These are phyloP conservation scores for Drosophila chauvacae DNA, from an alignment of 1,140 invertebrate species.

Conservation along the genomic window DNA sequence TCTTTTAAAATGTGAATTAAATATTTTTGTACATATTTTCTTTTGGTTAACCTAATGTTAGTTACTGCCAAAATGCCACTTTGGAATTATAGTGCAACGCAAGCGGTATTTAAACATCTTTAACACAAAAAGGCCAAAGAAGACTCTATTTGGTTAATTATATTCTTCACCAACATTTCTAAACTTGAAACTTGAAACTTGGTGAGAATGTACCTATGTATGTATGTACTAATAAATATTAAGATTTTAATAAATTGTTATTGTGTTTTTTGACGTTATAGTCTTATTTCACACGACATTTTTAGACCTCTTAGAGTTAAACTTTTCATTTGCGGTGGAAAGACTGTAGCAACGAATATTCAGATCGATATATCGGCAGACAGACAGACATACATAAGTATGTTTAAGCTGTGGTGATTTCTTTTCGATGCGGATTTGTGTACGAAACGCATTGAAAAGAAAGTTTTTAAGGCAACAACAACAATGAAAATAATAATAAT, in stretches of 20 bases:
- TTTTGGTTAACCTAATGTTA: no score
- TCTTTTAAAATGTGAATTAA: not conserved
- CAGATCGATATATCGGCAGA: slow-evolving; percentile 26
- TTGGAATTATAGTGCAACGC: no score
- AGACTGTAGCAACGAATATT: slow-evolving; percentile 15
- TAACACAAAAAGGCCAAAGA: no score
- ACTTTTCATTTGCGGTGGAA: not conserved
- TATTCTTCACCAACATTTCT: not conserved
- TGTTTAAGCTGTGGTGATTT: slow-evolving; percentile 54
- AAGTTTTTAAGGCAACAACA: slow-evolving; percentile 53
- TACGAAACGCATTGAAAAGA: slow-evolving; percentile 63
- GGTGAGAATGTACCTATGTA: no score
- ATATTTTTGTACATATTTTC: not conserved
- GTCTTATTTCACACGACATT: not conserved
- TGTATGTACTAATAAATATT: no score
- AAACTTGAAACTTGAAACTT: no score
- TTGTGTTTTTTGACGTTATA: no score
- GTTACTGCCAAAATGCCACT: no score
- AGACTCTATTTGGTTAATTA: not conserved
- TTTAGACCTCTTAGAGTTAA: not conserved
- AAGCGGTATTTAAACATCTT: not conserved
- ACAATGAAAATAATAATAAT: slow-evolving; percentile 30
- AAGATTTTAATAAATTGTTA: no score
- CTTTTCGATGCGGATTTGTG: slow-evolving; percentile 66
- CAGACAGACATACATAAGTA: slow-evolving; percentile 1